A percentile compares a stretch with the other conserved stretches of the same genome.
These are phyloP conservation scores for Lampris incognitus DNA, from an alignment of 2,113 vertebrate genomes.

Conservation along the genomic window DNA sequence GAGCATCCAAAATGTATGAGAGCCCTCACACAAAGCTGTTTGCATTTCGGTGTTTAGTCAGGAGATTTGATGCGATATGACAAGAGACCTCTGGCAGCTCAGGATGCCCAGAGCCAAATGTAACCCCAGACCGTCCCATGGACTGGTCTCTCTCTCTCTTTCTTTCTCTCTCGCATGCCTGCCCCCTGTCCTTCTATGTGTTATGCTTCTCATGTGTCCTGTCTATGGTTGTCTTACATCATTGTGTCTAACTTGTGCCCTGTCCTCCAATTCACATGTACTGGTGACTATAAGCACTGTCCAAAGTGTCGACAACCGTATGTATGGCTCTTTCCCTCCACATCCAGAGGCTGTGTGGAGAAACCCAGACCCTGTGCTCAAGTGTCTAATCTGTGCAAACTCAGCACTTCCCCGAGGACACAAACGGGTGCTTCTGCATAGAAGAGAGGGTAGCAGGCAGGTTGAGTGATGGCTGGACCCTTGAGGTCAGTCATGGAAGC, in stretches of 20 bases:
- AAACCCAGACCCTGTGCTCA: constrained; percentile 25
- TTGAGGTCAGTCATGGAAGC: neutral
- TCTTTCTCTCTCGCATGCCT: neutral
- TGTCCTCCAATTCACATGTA: no score
- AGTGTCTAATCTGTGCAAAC: constrained; percentile 1
- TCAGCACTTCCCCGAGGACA: constrained; percentile 33
- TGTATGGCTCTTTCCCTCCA: neutral
- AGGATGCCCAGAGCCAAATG: neutral
- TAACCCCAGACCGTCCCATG: neutral
- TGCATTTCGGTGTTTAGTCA: neutral
- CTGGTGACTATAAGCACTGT: neutral
- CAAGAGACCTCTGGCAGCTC: neutral
- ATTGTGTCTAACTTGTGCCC: no score
- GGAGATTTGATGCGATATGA: neutral
- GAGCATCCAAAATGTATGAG: neutral
- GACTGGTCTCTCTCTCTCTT: no score
- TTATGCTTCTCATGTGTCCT: no score
- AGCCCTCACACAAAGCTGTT: neutral
- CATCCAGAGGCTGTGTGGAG: neutral
- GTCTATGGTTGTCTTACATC: no score
- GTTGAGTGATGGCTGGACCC: neutral
- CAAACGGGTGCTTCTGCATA: constrained; percentile 14
- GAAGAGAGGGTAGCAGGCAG: neutral
- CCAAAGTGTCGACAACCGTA: neutral
- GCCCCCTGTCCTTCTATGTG: neutral